Evolutionary conservation across 2,888 invertebrate genomes (phyloP).

Genomic region (Metallyticus violacea): DNA sequence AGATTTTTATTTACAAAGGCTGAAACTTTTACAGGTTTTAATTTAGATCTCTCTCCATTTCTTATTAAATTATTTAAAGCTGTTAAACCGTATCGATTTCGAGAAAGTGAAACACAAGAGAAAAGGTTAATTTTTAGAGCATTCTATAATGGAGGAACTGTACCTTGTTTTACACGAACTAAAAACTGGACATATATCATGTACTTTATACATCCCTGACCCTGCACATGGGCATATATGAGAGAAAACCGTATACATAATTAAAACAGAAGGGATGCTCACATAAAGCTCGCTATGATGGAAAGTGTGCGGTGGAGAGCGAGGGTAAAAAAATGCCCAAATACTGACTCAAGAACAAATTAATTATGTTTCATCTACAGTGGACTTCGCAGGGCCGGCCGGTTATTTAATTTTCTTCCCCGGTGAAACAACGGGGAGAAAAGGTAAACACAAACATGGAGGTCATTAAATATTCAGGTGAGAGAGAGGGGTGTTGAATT

Average conservation of each 20-base stretch:
- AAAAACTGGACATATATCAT: background rate
- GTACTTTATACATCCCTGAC: too few species aligned
- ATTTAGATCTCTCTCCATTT: too few species aligned
- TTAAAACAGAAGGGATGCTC: background rate
- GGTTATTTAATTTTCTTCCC: background rate
- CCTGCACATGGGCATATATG: background rate
- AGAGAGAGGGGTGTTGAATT: background rate
- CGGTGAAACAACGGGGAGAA: background rate
- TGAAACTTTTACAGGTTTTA: background rate
- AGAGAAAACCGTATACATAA: background rate
- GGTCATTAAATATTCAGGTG: background rate
- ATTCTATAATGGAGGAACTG: background rate
- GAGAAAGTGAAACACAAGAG: background rate
- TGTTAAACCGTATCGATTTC: background rate
- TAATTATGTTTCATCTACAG: background rate
- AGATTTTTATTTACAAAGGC: background rate
- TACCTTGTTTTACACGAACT: background rate
- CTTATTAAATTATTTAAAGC: background rate
- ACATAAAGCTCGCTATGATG: background rate
- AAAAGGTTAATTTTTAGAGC: too few species aligned
- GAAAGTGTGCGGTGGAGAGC: background rate
- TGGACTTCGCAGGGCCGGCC: background rate
- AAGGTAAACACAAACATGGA: background rate
- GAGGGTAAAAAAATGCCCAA: background rate
- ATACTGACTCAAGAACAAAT: background rate